Evolutionary conservation across 2,113 vertebrate genomes (phyloP).

Genomic region (Arvicanthis niloticus): DNA sequence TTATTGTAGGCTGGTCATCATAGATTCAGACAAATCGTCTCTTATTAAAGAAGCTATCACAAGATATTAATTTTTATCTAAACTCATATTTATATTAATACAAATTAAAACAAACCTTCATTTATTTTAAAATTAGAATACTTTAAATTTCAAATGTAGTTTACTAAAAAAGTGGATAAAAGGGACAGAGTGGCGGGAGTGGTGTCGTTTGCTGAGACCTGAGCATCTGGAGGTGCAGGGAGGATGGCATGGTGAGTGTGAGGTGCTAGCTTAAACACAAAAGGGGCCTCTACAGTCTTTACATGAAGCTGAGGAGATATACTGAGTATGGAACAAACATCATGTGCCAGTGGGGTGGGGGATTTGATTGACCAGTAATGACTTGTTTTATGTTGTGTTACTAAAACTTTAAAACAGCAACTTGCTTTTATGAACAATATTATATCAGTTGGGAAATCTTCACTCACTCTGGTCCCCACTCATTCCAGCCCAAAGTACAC

Average conservation of each 20-base stretch:
- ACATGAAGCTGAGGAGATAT: not conserved
- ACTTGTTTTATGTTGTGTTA: not conserved
- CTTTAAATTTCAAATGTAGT: constrained; percentile 9
- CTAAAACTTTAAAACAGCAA: constrained; percentile 10
- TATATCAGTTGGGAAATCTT: not conserved
- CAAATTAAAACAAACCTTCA: not conserved
- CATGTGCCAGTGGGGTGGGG: not conserved
- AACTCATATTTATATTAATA: constrained; percentile 4
- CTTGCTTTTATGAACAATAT: constrained; percentile 32
- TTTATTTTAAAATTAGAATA: constrained; percentile 44
- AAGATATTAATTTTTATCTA: constrained; percentile 32
- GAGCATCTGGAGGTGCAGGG: too few relatives aligned
- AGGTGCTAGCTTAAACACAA: not conserved
- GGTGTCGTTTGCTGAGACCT: too few relatives aligned
- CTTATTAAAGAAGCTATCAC: not conserved
- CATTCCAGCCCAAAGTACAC: too few relatives aligned
- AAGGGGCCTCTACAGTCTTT: not conserved
- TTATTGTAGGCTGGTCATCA: not conserved
- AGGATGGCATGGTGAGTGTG: too few relatives aligned
- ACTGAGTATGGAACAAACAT: constrained; percentile 6
- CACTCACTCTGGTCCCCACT: too few relatives aligned
- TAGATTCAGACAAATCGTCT: not conserved
- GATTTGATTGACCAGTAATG: not conserved
- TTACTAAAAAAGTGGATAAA: not conserved
- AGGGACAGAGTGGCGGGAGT: not conserved